phyloP scores from a whole-genome alignment of 2,113 vertebrate species.

The Sprattus sprattus region DNA sequence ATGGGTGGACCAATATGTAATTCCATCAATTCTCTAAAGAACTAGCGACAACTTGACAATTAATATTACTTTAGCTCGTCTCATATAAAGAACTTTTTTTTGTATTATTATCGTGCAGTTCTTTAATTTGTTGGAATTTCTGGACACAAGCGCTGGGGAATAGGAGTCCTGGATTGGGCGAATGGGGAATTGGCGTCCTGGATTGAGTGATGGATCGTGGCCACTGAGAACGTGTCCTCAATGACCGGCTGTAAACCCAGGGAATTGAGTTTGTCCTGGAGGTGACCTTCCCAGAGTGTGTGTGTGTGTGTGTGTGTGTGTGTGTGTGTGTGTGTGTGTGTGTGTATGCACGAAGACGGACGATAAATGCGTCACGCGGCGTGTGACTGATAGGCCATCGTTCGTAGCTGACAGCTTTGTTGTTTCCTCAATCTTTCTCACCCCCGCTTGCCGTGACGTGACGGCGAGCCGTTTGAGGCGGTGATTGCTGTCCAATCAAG shows the following conservation, averaged over 20 bases:
- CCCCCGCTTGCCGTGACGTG: background rate
- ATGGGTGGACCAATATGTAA: background rate
- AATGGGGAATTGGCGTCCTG: background rate
- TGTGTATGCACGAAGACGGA: background rate
- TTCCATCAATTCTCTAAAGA: constrained; percentile 4
- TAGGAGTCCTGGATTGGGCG: background rate
- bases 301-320: background rate
- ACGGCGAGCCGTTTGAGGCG: background rate
- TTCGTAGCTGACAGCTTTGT: background rate
- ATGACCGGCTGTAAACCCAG: background rate
- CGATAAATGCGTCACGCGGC: background rate
- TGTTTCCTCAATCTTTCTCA: background rate
- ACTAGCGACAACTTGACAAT: background rate
- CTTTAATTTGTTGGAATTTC: constrained; percentile 11
- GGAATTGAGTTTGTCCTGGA: constrained; percentile 3
- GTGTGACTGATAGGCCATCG: background rate
- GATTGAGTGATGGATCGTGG: constrained; percentile 12
- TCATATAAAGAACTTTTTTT: background rate
- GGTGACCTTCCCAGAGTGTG: background rate
- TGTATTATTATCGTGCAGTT: background rate
- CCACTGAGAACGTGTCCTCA: background rate
- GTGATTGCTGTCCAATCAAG: background rate
- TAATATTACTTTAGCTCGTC: background rate
- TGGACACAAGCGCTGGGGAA: constrained; percentile 3
- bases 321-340: background rate